These are phyloP conservation scores for Lethrus apterus DNA, from an alignment of 1,140 invertebrate genomes.

Conservation along the genomic window DNA sequence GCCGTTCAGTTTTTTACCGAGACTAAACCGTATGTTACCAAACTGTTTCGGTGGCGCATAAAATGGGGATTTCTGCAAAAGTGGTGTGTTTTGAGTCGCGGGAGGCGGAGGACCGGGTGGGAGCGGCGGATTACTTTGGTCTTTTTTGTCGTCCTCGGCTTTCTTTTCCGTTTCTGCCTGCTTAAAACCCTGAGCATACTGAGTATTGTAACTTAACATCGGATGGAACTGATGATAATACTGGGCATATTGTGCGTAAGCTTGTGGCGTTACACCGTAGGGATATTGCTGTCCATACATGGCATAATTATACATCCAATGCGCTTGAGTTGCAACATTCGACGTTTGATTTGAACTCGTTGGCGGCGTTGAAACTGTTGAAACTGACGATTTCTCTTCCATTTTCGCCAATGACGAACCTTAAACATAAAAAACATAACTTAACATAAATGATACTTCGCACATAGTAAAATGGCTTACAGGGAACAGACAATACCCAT, in stretches of 20 bases:
- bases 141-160: neutral
- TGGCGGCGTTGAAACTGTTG: constrained; percentile 1
- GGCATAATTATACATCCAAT: constrained; percentile 17
- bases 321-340: neutral
- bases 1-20: constrained; percentile 27
- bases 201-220: constrained; percentile 13
- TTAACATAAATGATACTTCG: too few relatives aligned
- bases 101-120: constrained; percentile 14
- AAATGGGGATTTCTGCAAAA: constrained; percentile 6
- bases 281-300: constrained; percentile 18
- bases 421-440: too few relatives aligned
- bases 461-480: too few relatives aligned
- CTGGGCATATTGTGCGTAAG: constrained; percentile 5
- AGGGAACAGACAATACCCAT: too few relatives aligned
- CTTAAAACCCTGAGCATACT: constrained; percentile 12
- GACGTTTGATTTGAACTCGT: neutral
- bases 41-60: constrained; percentile 28
- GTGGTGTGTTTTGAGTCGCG: constrained; percentile 1
- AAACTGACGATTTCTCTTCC: too few relatives aligned
- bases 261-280: constrained; percentile 4
- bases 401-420: too few relatives aligned
- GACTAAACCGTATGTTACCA: constrained; percentile 30
- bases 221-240: constrained; percentile 18
- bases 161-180: neutral
- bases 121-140: constrained; percentile 12